Conservation (phyloP, 1,140 invertebrate genomes). For the Andricus grossulariae region DNA sequence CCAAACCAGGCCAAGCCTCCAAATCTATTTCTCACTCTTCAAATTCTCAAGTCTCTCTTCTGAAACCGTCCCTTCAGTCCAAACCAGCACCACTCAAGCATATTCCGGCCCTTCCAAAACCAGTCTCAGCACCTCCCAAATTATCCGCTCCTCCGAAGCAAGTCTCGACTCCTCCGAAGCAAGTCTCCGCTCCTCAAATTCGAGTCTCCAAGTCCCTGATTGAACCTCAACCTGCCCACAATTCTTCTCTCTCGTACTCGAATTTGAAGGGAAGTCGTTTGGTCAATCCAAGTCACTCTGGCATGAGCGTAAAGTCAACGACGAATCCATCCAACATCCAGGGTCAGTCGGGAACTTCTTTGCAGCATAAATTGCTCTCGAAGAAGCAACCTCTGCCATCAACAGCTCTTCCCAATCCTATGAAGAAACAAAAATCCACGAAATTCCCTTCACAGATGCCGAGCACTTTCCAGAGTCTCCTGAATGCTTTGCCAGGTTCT, state of each 20-base stretch:
- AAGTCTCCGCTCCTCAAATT: conserved; percentile 49
- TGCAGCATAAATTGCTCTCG: conserved; percentile 68
- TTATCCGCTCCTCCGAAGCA: conserved; percentile 53
- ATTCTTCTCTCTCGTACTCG: conserved; percentile 54
- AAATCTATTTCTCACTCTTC: too few species aligned
- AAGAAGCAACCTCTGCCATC: conserved; percentile 61
- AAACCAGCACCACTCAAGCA: conserved; percentile 46
- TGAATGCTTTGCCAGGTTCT: conserved; percentile 39
- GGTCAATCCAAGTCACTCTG: conserved; percentile 33
- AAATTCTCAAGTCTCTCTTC: background rate
- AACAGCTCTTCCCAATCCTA: conserved; percentile 28
- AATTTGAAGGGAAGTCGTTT: conserved; percentile 48
- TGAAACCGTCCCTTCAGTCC: background rate
- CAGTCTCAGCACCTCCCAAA: conserved; percentile 38
- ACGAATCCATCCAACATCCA: conserved; percentile 32
- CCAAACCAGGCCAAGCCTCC: too few species aligned
- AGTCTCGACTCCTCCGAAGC: conserved; percentile 15
- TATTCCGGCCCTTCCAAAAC: conserved; percentile 44
- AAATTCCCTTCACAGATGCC: conserved; percentile 43
- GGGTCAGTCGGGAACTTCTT: conserved; percentile 48
- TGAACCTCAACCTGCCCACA: conserved; percentile 66
- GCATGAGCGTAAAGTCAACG: background rate
- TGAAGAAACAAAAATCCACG: conserved; percentile 52
- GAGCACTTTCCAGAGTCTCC: conserved; percentile 47
- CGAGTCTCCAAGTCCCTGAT: conserved; percentile 64